phyloP scores from a whole-genome alignment of 1,140 invertebrate species.

The Apis cerana region DNA sequence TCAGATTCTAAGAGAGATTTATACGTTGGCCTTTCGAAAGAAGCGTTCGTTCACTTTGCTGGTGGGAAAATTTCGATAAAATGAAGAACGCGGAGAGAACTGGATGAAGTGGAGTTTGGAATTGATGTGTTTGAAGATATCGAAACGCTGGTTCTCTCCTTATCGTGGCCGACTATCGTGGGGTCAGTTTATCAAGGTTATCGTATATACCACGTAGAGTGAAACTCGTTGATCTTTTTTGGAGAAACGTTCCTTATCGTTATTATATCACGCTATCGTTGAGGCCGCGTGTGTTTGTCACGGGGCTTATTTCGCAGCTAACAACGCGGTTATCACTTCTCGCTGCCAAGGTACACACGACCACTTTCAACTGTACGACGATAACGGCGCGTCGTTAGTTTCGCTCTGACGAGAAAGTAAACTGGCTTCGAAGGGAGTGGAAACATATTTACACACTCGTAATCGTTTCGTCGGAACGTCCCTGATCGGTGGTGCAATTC shows the following conservation, averaged over 20 bases:
- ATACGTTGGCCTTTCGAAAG: too few relatives aligned
- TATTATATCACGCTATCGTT: slow-evolving; percentile 33
- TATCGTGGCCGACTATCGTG: not conserved
- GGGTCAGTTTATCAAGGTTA: slow-evolving; percentile 7
- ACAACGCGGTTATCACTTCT: slow-evolving; percentile 31
- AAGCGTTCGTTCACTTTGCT: slow-evolving; percentile 4
- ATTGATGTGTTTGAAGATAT: not conserved
- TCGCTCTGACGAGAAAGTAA: not conserved
- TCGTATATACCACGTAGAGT: slow-evolving; percentile 5
- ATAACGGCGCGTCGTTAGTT: slow-evolving; percentile 5
- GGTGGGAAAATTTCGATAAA: not conserved
- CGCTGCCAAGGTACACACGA: slow-evolving; percentile 16
- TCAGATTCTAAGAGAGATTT: too few relatives aligned
- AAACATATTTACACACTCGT: not conserved
- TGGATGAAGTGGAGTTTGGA: not conserved
- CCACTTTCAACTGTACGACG: slow-evolving; percentile 20
- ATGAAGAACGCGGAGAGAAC: not conserved
- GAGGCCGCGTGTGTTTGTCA: slow-evolving; percentile 20
- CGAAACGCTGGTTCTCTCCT: not conserved
- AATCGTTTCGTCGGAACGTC: not conserved
- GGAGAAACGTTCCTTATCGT: slow-evolving; percentile 40
- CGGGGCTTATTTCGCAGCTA: slow-evolving; percentile 34
- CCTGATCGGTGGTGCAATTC: not conserved
- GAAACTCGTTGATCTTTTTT: not conserved
- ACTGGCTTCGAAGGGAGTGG: not conserved